A percentile compares a stretch with the other conserved stretches of the same genome.
Evolutionary conservation across 1,140 invertebrate species (phyloP).

Genomic region (Eriocheir sinensis): DNA sequence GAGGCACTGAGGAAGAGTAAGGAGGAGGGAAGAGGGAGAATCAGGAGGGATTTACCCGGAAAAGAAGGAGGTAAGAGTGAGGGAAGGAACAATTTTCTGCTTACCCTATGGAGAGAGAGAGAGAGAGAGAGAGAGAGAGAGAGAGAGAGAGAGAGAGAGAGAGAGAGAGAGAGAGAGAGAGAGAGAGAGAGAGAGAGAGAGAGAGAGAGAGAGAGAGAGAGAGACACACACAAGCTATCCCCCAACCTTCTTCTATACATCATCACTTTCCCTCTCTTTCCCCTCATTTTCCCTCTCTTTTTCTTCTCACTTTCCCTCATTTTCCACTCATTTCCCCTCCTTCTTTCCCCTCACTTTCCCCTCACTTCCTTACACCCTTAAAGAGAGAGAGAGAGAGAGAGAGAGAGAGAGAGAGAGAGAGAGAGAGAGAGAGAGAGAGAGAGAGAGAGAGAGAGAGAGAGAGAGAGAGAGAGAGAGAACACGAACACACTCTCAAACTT

Average conservation of each 20-base stretch:
- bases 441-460: conserved; percentile 12
- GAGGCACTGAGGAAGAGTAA: neutral
- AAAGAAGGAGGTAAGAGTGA: neutral
- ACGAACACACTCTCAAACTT: neutral
- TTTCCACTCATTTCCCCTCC: neutral
- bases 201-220: too few relatives aligned
- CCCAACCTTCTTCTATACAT: neutral
- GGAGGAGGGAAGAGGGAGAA: neutral
- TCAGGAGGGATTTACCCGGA: conserved; percentile 34
- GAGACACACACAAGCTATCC: too few relatives aligned
- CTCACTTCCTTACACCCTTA: neutral
- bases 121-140: too few relatives aligned
- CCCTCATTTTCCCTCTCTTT: neutral
- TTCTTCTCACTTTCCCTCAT: neutral
- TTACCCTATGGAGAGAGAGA: too few relatives aligned
- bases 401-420: neutral
- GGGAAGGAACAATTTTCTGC: conserved; percentile 21
- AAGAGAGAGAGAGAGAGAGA: neutral
- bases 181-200: too few relatives aligned
- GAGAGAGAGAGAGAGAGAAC: neutral
- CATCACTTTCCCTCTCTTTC: neutral
- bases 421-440: neutral
- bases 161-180: too few relatives aligned
- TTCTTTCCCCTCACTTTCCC: neutral
- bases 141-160: too few relatives aligned